Percentiles rank a stretch among this genome's conserved stretches.
These are phyloP conservation scores for Gallinago undulata DNA, from an alignment of 2,113 vertebrate genomes.

Conservation along the genomic window DNA sequence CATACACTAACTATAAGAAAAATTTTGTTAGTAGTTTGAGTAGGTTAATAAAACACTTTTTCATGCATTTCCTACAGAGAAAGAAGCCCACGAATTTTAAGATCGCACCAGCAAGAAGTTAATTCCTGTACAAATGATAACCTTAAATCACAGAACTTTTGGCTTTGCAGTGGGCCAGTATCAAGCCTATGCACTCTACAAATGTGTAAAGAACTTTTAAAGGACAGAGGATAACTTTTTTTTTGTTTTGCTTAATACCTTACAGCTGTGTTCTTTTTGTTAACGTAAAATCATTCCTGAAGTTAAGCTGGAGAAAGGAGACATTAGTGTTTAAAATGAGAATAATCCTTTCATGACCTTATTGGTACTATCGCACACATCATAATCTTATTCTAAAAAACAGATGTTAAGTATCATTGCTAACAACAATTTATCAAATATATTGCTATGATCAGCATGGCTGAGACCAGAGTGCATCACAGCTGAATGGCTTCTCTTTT, in stretches of 20 bases:
- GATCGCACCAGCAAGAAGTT: background rate
- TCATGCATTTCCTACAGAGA: background rate
- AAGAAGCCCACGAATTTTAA: background rate
- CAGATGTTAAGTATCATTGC: background rate
- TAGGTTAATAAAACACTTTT: background rate
- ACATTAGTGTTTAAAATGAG: background rate
- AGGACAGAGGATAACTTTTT: background rate
- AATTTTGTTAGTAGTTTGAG: background rate
- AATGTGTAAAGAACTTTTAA: background rate
- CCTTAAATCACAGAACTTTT: background rate
- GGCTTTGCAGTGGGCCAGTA: background rate
- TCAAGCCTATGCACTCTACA: background rate
- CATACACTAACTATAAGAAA: background rate
- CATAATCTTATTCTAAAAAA: background rate
- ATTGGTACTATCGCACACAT: background rate
- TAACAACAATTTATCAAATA: background rate
- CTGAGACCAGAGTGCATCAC: background rate
- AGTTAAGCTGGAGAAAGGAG: background rate
- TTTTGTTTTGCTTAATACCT: background rate
- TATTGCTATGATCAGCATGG: background rate
- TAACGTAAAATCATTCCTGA: background rate
- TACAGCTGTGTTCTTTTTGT: background rate
- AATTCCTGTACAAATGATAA: background rate
- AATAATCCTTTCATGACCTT: background rate
- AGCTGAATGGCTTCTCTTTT: background rate